Evolutionary conservation across 1,140 invertebrate species (phyloP).

Genomic region (Neotoxoptera formosana): DNA sequence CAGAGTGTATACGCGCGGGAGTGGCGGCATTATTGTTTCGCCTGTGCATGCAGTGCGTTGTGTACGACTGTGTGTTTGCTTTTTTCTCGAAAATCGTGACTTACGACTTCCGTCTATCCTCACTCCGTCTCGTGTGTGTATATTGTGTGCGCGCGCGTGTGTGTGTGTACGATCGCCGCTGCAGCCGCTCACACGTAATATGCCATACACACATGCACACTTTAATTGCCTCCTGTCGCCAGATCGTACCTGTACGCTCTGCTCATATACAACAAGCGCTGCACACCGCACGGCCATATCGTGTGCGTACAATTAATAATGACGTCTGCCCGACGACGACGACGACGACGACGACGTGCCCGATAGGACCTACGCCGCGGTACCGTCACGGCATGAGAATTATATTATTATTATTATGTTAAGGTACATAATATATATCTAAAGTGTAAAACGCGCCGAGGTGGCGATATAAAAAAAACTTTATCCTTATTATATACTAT

Average conservation of each 20-base stretch:
- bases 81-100: constrained; percentile 49
- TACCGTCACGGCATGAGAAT: constrained; percentile 17
- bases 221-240: constrained; percentile 53
- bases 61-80: neutral
- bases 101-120: constrained; percentile 46
- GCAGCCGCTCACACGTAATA: constrained; percentile 1
- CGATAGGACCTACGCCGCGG: too few relatives aligned
- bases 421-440: neutral
- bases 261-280: neutral
- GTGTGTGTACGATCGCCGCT: neutral
- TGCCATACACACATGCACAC: neutral
- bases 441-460: neutral
- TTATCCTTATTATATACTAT: neutral
- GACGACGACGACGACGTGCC: neutral
- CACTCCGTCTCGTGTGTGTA: neutral
- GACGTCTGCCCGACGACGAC: constrained; percentile 36
- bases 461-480: neutral
- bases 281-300: neutral
- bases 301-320: constrained; percentile 37
- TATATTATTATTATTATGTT: constrained; percentile 11
- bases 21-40: constrained; percentile 42
- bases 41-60: neutral
- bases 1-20: neutral
- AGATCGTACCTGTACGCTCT: neutral
- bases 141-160: too few relatives aligned